Conservation (phyloP, 2,888 invertebrate genomes). For the Conomelus anceps region DNA sequence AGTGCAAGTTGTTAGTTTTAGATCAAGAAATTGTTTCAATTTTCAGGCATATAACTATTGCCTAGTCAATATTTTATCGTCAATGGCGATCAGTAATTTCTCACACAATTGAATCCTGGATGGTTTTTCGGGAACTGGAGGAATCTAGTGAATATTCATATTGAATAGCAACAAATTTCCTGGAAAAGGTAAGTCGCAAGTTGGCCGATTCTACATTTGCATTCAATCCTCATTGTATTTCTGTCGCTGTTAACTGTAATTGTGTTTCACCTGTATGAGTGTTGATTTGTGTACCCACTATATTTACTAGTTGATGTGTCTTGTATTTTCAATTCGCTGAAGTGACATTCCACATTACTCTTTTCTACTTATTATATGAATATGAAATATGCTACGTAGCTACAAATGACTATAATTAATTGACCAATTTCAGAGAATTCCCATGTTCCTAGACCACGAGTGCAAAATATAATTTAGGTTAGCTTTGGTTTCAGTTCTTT, state of each 20-base stretch:
- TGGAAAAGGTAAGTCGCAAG: neutral
- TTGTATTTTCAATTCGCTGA: neutral
- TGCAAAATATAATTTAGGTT: too few species aligned
- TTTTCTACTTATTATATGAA: neutral
- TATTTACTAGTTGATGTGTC: neutral
- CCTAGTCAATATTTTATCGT: neutral
- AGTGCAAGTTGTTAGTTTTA: neutral
- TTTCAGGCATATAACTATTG: neutral
- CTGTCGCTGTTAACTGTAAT: neutral
- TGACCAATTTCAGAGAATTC: too few species aligned
- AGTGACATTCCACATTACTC: neutral
- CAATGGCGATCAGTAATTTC: neutral
- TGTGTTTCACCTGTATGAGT: neutral
- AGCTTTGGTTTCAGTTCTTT: too few species aligned
- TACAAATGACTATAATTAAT: too few species aligned
- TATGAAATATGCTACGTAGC: too few species aligned
- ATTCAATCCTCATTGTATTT: neutral
- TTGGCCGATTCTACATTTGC: neutral
- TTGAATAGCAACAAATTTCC: neutral
- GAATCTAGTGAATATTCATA: neutral
- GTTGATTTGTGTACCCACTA: neutral
- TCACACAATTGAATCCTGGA: neutral
- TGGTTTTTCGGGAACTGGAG: neutral
- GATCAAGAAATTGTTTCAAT: neutral
- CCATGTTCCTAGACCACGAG: too few species aligned